Evolutionary conservation across 2,113 vertebrate species (phyloP), one percentile per base, ranked within the genome.

Genomic region (Nycticryphes semicollaris): DNA sequence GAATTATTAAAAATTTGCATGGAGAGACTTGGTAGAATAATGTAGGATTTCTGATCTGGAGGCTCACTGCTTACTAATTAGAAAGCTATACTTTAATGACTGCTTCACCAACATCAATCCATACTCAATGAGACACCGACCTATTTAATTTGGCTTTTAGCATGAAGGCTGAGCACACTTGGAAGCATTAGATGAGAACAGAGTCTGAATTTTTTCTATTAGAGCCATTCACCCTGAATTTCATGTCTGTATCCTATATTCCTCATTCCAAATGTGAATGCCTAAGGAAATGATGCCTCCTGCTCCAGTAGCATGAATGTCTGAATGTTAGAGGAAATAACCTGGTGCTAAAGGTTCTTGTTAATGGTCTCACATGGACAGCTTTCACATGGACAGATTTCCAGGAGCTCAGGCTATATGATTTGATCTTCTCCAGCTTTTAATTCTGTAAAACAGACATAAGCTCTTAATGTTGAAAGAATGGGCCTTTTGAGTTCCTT

Each of bases 281-380:
- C 1, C 1, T 64, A 86, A 87, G 10, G 47, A 75, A 67, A 75
- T 3, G 4, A 31, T 41, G 12, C 28, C 7, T 76, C 59, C 30
- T 89, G 10, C 3, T 72, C 25, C 21, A 28, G 0, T n/a, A 41
- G 10, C 9, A 18, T 9, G 3, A 51, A n/a, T 21, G 7, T 64
- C 39, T 76, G 35, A 50, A 77, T 35, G 9, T 45, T 13, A 66
- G 45, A 56, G 17, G 41, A 93, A 85, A 45, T 2, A 85, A 23
- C 4, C 12, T 67, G 6, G 12, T 72, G 24, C 8, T 69, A 70
- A 91, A 73, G 8, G 11, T 0, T 0, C 62, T 25, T 73, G 5
- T 27, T 90, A 66, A 47, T 22, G 50, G 15, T 43, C 8, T 69
- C 59, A 74, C 10, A 69, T 9, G 19, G 41, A 37, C 20, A 70